Evolutionary conservation across 2,797 vertebrate species (phyloP).

Genomic region (Knipowitschia caucasica): DNA sequence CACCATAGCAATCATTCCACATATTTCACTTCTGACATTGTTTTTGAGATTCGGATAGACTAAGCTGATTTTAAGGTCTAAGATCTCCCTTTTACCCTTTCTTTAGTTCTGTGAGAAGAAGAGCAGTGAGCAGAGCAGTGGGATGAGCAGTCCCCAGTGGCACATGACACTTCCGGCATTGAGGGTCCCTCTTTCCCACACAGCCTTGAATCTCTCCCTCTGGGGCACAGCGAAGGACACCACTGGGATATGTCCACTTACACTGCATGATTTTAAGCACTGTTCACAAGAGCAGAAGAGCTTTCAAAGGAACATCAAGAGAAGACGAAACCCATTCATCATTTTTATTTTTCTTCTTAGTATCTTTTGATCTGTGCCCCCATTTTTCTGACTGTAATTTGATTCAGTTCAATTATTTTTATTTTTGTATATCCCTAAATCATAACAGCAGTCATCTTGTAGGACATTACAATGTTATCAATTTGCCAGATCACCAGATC

Average conservation of each 20-base stretch:
- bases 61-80: not conserved
- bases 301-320: constrained; percentile 52
- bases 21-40: too few species aligned
- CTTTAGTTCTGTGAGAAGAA: constrained; percentile 54
- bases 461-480: too few species aligned
- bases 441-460: too few species aligned
- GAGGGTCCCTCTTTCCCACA: constrained; percentile 31
- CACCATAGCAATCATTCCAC: too few species aligned
- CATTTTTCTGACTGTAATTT: constrained; percentile 24
- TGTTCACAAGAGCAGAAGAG: constrained; percentile 41
- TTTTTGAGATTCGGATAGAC: too few species aligned
- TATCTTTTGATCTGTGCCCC: constrained; percentile 35
- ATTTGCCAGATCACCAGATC: too few species aligned
- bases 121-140: constrained; percentile 46
- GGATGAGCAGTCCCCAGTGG: constrained; percentile 49
- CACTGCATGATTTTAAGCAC: constrained; percentile 38
- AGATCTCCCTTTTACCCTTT: constrained; percentile 62
- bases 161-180: constrained; percentile 59
- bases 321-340: constrained; percentile 37
- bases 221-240: constrained; percentile 43
- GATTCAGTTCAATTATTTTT: not conserved
- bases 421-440: too few species aligned
- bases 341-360: constrained; percentile 31
- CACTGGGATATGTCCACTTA: constrained; percentile 46
- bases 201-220: constrained; percentile 28